phyloP scores from a whole-genome alignment of 2,113 vertebrate genomes.

The Corythornis madagascariensis region DNA sequence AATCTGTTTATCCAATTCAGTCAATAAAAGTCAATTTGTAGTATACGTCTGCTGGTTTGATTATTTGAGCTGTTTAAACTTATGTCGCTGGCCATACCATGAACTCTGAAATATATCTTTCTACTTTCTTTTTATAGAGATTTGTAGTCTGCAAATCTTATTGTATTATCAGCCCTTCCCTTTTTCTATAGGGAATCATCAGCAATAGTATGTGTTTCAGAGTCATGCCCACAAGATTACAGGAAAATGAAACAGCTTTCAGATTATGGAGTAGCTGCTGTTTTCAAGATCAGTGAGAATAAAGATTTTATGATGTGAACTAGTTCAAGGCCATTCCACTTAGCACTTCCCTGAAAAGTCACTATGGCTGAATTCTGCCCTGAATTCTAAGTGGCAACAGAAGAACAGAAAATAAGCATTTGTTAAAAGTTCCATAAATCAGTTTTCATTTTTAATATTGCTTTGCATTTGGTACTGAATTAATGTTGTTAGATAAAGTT shows the following conservation, averaged over 20 bases:
- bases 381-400: not conserved
- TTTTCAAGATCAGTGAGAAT: not conserved
- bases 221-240: not conserved
- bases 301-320: not conserved
- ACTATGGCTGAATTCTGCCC: not conserved
- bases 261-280: not conserved
- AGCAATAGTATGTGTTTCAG: not conserved
- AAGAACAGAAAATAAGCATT: not conserved
- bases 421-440: not conserved
- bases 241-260: not conserved
- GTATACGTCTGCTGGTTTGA: slow-evolving; percentile 38
- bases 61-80: not conserved
- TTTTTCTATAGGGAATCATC: not conserved
- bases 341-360: not conserved
- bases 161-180: accelerated
- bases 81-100: accelerated
- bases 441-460: not conserved
- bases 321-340: not conserved
- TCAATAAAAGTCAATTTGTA: slow-evolving; percentile 75
- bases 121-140: not conserved
- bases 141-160: not conserved
- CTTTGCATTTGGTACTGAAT: not conserved
- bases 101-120: not conserved
- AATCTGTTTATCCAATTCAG: slow-evolving; percentile 37
- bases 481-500: not conserved